Evolutionary conservation across 2,113 vertebrate species (phyloP).

Genomic region (Antennarius striatus): DNA sequence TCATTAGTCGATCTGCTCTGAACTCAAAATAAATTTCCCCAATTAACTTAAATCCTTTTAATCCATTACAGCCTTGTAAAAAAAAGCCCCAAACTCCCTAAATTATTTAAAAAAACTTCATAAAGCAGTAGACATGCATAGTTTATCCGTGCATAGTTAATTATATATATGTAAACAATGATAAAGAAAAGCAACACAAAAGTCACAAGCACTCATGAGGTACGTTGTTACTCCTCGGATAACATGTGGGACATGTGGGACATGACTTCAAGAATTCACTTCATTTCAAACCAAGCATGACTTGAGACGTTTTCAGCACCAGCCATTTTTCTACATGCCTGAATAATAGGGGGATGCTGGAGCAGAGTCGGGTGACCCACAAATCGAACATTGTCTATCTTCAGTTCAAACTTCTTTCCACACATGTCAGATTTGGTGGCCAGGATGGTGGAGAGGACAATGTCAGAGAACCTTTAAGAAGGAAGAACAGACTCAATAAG

Average conservation of each 20-base stretch:
- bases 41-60: too few relatives aligned
- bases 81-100: too few relatives aligned
- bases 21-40: too few relatives aligned
- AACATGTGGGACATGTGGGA: too few relatives aligned
- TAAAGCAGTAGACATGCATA: too few relatives aligned
- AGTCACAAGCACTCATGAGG: neutral
- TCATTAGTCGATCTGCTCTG: too few relatives aligned
- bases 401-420: constrained; percentile 98
- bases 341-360: constrained; percentile 86
- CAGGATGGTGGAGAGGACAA: constrained; percentile 96
- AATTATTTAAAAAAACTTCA: too few relatives aligned
- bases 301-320: neutral
- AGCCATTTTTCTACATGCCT: constrained; percentile 59
- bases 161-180: too few relatives aligned
- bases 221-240: too few relatives aligned
- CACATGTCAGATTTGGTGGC: constrained; percentile 99
- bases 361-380: constrained; percentile 96
- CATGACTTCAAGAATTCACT: too few relatives aligned
- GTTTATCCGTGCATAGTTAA: too few relatives aligned
- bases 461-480: constrained; percentile 91
- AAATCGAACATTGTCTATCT: constrained; percentile 98
- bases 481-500: constrained; percentile 19
- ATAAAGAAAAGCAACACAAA: neutral
- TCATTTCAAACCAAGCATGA: neutral
- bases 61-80: too few relatives aligned